Base-by-base conservation (phyloP, 2,888 invertebrate genomes). In the Oegoconia quadripuncta region DNA sequence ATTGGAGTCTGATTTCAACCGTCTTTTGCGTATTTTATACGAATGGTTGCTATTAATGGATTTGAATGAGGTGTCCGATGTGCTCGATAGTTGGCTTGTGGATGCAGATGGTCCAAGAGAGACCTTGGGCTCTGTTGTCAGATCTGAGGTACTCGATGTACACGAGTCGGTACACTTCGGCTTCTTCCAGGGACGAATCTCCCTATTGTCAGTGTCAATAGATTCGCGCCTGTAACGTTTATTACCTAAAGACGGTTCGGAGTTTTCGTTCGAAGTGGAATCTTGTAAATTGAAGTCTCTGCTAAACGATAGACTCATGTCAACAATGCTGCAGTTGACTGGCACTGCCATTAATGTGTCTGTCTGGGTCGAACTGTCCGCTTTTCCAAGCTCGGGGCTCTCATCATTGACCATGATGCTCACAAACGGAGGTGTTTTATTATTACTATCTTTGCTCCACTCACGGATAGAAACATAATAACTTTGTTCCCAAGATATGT, bases 61-160 rank as follows among this genome's bases (percentile, higher is more conserved):
- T 54, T 84, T 87, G 48, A 84, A 87, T 2, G 86, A 87, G 18
- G 56, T 50, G 14, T 82, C 82, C 3, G 82, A 82, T 35, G 64
- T 64, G 32, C 83, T 80, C 11, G 75, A 75, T 20, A 76, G 37
- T 14, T 58, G 60, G 42, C 62, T 64, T 2, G 69, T 59, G 13
- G 68, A 64, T 6, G 48, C 38, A n/a, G 61, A 59, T 20, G 51
- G 48, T n/a, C 39, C 53, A 18, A 53, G 16, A 4, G 54, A 43
- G 13, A 44, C 20, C 34, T 63, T 70, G 29, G 53, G 46, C 4
- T 77, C 74, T 11, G 26, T 6, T 3, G 54, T 62, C 32, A 70
- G 45, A 37, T 79, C 74, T n/a, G 73, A 67, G 20, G 55, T 51
- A 46, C 73, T 76, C 1, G 76, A 70, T 34, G 68, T 58, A 61